These are phyloP conservation scores for Hypotaenidia philippensis DNA, from an alignment of 2,797 vertebrate species.

Conservation along the genomic window DNA sequence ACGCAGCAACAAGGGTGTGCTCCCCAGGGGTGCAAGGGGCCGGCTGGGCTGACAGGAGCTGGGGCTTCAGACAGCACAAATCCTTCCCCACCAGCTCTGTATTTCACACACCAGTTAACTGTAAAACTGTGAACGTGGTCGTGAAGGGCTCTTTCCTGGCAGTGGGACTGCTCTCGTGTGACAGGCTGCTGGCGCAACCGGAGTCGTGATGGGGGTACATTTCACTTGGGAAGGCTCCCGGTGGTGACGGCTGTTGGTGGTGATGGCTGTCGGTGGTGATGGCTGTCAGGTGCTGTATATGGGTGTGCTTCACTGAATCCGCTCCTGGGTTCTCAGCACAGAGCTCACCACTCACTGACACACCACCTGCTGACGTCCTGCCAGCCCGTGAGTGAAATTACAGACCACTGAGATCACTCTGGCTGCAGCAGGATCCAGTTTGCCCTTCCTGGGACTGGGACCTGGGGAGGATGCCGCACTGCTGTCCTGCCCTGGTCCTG, in stretches of 20 bases:
- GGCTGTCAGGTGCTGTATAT: background rate
- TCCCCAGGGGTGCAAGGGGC: background rate
- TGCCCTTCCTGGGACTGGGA: background rate
- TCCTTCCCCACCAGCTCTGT: background rate
- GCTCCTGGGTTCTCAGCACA: background rate
- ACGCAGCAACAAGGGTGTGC: background rate
- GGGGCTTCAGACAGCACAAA: background rate
- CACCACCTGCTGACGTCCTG: background rate
- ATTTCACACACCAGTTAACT: background rate
- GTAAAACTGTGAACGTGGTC: background rate
- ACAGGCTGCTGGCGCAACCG: background rate
- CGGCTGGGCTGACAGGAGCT: background rate
- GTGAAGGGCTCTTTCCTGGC: background rate
- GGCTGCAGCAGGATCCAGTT: background rate
- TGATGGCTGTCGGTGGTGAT: too few species aligned
- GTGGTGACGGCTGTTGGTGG: too few species aligned
- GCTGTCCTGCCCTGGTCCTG: background rate
- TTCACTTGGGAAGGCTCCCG: background rate
- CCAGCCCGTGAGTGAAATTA: background rate
- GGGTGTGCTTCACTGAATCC: background rate
- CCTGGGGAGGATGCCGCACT: rapidly evolving
- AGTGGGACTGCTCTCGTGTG: background rate
- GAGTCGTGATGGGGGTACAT: background rate
- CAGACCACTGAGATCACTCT: background rate
- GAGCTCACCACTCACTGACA: background rate